phyloP scores from a whole-genome alignment of 2,797 vertebrate genomes.

The Cuculus canorus region DNA sequence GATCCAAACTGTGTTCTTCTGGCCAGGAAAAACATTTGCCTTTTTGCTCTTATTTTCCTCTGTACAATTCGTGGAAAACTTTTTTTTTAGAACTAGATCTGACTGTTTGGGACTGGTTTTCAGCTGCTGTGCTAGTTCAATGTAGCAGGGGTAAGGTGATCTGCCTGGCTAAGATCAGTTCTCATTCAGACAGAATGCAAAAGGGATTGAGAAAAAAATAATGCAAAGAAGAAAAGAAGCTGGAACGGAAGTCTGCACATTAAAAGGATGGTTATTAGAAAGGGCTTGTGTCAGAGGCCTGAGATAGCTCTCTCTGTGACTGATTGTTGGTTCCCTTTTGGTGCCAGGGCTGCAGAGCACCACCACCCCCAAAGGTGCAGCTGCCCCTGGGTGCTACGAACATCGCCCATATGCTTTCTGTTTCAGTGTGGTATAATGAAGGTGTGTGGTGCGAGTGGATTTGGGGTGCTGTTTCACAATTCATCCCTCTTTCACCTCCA shows the following conservation, averaged over 20 bases:
- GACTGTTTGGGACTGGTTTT: not conserved
- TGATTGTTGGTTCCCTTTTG: not conserved
- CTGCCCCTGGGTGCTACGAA: not conserved
- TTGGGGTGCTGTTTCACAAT: not conserved
- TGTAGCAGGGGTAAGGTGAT: not conserved
- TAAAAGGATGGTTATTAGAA: not conserved
- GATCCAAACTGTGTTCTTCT: not conserved
- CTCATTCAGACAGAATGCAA: not conserved
- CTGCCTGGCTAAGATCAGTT: not conserved
- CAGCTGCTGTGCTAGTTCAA: not conserved
- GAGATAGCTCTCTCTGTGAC: not conserved
- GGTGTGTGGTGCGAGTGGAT: rapidly evolving
- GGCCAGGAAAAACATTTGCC: slow-evolving; percentile 16
- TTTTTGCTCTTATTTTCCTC: slow-evolving; percentile 27
- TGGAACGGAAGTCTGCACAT: not conserved
- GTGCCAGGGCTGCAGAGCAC: not conserved
- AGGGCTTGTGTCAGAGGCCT: not conserved
- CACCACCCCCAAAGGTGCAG: rapidly evolving
- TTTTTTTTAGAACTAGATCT: not conserved
- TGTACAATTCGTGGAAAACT: not conserved
- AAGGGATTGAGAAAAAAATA: not conserved
- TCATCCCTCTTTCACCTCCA: not conserved
- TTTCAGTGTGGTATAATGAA: rapidly evolving
- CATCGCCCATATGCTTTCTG: rapidly evolving
- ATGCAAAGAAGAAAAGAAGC: not conserved